Evolutionary conservation across 2,888 invertebrate genomes (phyloP).

Genomic region (Drosophila antonietae): DNA sequence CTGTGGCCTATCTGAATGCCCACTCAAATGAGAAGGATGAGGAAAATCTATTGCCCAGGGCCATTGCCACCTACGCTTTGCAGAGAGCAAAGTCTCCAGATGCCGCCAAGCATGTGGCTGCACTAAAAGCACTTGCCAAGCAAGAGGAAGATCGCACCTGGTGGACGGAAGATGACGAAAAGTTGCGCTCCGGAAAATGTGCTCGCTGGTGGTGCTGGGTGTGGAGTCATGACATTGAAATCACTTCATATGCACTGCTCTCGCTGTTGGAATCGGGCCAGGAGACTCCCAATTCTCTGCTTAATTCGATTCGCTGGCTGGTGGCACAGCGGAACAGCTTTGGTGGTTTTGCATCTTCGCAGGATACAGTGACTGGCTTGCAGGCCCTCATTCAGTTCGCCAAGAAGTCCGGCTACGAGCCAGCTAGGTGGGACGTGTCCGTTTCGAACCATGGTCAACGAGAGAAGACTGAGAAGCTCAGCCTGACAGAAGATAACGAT

Average conservation of each 20-base stretch:
- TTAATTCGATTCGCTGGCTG: constrained; percentile 89
- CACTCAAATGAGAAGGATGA: constrained; percentile 87
- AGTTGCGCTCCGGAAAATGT: constrained; percentile 70
- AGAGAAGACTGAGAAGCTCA: constrained; percentile 85
- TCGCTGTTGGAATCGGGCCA: constrained; percentile 73
- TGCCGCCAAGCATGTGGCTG: constrained; percentile 84
- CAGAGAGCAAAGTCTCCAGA: constrained; percentile 90
- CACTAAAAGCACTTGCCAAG: constrained; percentile 86
- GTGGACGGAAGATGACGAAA: constrained; percentile 89
- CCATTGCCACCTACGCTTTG: constrained; percentile 91
- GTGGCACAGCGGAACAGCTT: constrained; percentile 88
- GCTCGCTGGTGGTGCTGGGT: constrained; percentile 84
- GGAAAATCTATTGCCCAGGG: constrained; percentile 89
- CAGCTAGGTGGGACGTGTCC: constrained; percentile 86
- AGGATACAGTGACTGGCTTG: constrained; percentile 91
- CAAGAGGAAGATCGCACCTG: constrained; percentile 88
- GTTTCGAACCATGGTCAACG: constrained; percentile 85
- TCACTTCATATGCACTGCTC: constrained; percentile 78
- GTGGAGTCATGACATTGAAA: constrained; percentile 78
- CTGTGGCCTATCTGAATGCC: constrained; percentile 90
- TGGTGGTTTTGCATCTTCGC: constrained; percentile 92
- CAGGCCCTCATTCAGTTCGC: constrained; percentile 87
- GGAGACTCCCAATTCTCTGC: constrained; percentile 69
- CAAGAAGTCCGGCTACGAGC: constrained; percentile 85
- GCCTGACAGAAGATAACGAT: constrained; percentile 90